A percentile compares a stretch with the other conserved stretches of the same genome.
Evolutionary conservation across 2,888 invertebrate species (phyloP).

Genomic region (Caradrina clavipalpis): DNA sequence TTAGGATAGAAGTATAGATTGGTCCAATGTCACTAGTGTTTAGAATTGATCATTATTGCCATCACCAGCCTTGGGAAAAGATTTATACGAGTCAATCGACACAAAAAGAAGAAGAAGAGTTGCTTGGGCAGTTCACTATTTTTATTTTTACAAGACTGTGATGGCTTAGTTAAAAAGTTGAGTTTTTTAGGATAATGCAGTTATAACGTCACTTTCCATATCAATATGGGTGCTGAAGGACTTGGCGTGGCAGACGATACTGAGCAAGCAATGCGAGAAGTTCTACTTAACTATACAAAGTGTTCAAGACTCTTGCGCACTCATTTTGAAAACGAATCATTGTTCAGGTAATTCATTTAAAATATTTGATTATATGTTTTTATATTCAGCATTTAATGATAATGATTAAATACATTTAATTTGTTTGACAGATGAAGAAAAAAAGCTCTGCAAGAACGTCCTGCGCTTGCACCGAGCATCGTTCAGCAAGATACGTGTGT

Average conservation of each 20-base stretch:
- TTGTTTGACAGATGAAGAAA: not conserved
- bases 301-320: not conserved
- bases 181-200: not conserved
- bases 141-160: no score
- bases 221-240: not conserved
- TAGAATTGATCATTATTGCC: no score
- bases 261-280: not conserved
- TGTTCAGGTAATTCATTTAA: not conserved
- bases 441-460: not conserved
- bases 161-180: no score
- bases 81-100: no score
- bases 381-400: not conserved
- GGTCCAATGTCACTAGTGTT: no score
- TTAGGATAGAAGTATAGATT: no score
- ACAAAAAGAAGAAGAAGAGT: no score
- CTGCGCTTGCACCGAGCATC: not conserved
- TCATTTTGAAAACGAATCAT: not conserved
- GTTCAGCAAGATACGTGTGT: conserved; percentile 2
- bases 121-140: no score
- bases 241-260: not conserved
- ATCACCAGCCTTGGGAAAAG: no score
- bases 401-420: not conserved
- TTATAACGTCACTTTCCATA: not conserved
- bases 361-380: not conserved
- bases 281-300: not conserved